phyloP scores from a whole-genome alignment of 1,140 invertebrate species.

The Vanessa tameamea region DNA sequence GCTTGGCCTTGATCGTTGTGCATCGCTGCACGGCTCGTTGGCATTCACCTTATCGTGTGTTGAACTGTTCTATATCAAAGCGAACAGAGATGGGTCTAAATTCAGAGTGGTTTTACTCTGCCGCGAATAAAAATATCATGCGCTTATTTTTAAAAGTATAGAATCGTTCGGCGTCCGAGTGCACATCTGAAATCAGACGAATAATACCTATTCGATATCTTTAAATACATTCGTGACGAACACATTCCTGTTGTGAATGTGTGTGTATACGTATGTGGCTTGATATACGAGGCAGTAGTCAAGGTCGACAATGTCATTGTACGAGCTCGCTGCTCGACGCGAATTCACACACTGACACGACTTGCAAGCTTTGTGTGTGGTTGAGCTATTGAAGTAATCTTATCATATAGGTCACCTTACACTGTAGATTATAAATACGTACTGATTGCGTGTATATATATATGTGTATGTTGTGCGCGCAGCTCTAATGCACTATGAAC shows the following conservation, averaged over 20 bases:
- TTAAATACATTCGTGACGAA: conserved; percentile 71
- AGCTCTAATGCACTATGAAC: conserved; percentile 6
- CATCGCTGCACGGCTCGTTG: conserved; percentile 58
- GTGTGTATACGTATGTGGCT: conserved; percentile 50
- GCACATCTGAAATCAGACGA: conserved; percentile 51
- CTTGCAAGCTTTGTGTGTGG: conserved; percentile 53
- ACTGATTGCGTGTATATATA: conserved; percentile 42
- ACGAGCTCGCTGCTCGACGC: conserved; percentile 60
- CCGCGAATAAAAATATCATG: conserved; percentile 40
- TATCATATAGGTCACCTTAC: conserved; percentile 80
- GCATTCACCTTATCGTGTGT: conserved; percentile 77
- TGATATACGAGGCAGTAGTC: conserved; percentile 76
- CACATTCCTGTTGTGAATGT: conserved; percentile 60
- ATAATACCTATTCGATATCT: conserved; percentile 57
- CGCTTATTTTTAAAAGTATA: conserved; percentile 45
- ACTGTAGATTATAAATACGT: conserved; percentile 68
- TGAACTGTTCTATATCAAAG: conserved; percentile 71
- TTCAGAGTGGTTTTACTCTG: conserved; percentile 41
- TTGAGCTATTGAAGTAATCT: conserved; percentile 74
- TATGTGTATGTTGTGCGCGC: conserved; percentile 7
- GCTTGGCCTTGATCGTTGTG: conserved; percentile 69
- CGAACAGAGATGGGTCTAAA: conserved; percentile 55
- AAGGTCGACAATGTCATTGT: conserved; percentile 80
- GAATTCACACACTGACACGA: conserved; percentile 62
- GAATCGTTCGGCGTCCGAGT: conserved; percentile 18